Conservation (phyloP, 2,113 vertebrate genomes). For the Notechis scutatus region DNA sequence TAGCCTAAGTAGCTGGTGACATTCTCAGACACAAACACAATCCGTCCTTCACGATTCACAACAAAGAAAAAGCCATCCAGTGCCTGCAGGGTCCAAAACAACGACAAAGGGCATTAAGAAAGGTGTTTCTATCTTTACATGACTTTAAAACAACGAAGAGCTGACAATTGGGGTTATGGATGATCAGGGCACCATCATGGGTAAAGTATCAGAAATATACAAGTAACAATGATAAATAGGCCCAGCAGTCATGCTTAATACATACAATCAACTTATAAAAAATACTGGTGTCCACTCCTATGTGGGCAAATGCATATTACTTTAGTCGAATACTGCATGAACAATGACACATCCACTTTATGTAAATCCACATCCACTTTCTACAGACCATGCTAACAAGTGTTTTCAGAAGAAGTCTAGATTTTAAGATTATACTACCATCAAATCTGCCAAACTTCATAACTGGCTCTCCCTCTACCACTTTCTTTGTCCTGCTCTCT, state of each 20-base stretch:
- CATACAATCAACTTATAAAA: background rate
- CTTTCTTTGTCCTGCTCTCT: background rate
- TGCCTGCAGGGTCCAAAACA: constrained; percentile 70
- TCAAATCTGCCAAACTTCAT: background rate
- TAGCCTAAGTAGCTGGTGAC: constrained; percentile 91
- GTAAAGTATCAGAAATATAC: background rate
- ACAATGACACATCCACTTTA: background rate
- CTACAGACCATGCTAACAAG: background rate
- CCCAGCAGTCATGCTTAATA: background rate
- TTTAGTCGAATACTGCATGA: background rate
- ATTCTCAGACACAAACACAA: constrained; percentile 93
- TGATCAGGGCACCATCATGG: background rate
- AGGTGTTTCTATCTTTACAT: background rate
- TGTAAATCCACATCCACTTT: background rate
- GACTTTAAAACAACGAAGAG: background rate
- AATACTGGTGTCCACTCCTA: background rate
- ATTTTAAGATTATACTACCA: background rate
- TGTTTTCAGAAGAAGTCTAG: background rate
- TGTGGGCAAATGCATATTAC: background rate
- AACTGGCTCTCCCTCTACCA: background rate
- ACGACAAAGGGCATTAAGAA: rapidly evolving
- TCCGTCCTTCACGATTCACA: constrained; percentile 91
- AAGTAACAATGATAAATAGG: background rate
- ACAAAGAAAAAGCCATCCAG: constrained; percentile 95
- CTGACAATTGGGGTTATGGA: background rate